Evolutionary conservation across 2,113 vertebrate species (phyloP), one percentile per base, ranked within the genome.

Genomic region (Cebidichthys violaceus): DNA sequence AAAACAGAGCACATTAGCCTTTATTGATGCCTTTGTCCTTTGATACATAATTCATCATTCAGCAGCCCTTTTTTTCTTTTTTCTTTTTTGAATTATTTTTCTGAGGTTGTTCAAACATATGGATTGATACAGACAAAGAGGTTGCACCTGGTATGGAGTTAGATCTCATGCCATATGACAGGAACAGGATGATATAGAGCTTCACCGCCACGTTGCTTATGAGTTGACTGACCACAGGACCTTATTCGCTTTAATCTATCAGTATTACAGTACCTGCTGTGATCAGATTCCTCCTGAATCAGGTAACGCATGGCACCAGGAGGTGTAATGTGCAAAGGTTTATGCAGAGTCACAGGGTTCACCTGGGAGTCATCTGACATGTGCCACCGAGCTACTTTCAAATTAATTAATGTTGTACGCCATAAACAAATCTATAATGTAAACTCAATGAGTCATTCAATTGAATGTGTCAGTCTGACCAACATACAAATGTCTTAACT

Each of bases 21-120:
- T 92, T 94, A 93, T 94, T 92, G 90, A 91, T 93, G 91, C 90
- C 85, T 88, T 88, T 86, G 92, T 94, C 85, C 93, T 88, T 87
- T 88, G 75, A 91, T 94, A 92, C 90, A 93, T 94, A 92, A 94
- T 95, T 94, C 89, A 95, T 90, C 88, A 88, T 73, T 84, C 84
- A 76, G 52, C 76, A 78, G 59, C 65, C 45, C 22, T 43, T 76
- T 54, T 54, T 9, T n/a, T 9, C 10, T 24, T 55, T 55, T 13
- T 27, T 14, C 77, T 87, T 85, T 68, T 76, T 70, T 70, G 70
- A 91, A 89, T 86, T 70, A 61, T 85, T 86, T 87, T 77, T 80
- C 37, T 27, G 83, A 70, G 77, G 65, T 83, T 83, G 75, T 81
- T 87, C 75, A 82, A 89, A 90, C 84, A 79, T 87, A 92, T 84